Conservation (phyloP, 2,888 invertebrate genomes). For the Bugula neritina region DNA sequence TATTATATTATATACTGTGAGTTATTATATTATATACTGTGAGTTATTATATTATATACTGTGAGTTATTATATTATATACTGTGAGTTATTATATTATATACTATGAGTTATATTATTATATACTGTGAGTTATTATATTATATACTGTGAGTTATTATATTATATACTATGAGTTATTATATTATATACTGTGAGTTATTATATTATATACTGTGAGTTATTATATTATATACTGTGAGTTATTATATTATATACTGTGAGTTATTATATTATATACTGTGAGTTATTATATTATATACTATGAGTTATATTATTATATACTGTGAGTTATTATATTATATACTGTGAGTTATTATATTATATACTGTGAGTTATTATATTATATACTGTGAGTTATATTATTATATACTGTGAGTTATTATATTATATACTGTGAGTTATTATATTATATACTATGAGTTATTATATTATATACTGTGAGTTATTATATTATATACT, state of each 20-base stretch:
- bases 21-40: background rate
- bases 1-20: background rate
- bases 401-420: background rate
- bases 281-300: background rate
- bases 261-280: background rate
- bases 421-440: background rate
- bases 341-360: background rate
- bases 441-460: background rate
- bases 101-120: background rate
- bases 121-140: background rate
- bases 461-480: background rate
- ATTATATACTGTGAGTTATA: background rate
- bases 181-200: background rate
- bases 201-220: background rate
- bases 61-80: no score
- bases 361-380: no score
- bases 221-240: background rate
- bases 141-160: no score
- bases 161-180: background rate
- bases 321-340: background rate
- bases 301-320: no score
- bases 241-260: background rate
- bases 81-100: background rate
- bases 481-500: background rate
- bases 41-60: background rate